A percentile compares a stretch with the other conserved stretches of the same genome.
Conservation (phyloP, 2,797 vertebrate species). For the Phataginus tetradactyla region DNA sequence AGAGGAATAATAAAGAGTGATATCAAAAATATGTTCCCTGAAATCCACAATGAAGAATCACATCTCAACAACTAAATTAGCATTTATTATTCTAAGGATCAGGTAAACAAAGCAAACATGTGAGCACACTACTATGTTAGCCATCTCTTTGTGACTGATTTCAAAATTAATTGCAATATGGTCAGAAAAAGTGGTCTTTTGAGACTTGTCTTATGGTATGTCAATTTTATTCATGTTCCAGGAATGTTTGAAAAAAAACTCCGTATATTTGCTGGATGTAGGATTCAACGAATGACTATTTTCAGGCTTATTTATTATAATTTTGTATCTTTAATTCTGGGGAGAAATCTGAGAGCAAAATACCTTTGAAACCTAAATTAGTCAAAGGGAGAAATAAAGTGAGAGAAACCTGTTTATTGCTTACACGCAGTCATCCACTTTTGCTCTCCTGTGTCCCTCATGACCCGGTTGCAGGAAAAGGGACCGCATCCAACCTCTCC, state of each 20-base stretch:
- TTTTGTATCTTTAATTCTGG: neutral
- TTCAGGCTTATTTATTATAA: neutral
- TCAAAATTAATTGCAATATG: neutral
- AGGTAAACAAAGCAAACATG: constrained; percentile 11
- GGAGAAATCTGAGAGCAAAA: too few species aligned
- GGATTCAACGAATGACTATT: neutral
- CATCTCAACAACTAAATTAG: neutral
- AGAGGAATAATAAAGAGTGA: neutral
- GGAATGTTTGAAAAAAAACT: neutral
- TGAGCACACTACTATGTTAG: neutral
- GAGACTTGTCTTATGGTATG: neutral
- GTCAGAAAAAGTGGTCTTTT: neutral
- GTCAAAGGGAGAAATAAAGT: too few species aligned
- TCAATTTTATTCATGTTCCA: neutral
- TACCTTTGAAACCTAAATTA: too few species aligned
- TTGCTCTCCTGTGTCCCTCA: too few species aligned
- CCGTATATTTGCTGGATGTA: neutral
- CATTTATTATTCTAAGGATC: neutral
- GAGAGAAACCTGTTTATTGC: too few species aligned
- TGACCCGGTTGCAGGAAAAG: too few species aligned
- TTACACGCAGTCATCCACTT: too few species aligned
- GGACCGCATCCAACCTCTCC: too few species aligned
- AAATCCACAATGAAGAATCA: neutral
- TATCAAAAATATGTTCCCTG: neutral
- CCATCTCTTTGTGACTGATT: neutral